Evolutionary conservation across 2,888 invertebrate species (phyloP), one percentile per base, ranked within the genome.

Genomic region (Parelbella ahira): DNA sequence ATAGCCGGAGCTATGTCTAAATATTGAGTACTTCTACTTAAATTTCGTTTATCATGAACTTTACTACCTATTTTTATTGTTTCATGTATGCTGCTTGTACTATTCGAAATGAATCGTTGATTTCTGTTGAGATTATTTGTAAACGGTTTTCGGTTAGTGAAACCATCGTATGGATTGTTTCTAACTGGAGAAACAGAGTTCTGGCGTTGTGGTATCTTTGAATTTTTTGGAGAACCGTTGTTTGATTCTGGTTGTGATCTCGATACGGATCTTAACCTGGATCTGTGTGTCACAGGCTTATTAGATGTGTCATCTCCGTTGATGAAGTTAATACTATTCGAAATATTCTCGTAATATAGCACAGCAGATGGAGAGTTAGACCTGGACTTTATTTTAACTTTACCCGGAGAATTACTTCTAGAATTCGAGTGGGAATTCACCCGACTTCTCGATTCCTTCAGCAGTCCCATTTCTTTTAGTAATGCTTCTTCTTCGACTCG

Each of bases 61-160:
- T 70, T 69, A 47, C 82, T 78, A 1, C 83, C 86, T 41, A 84
- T 65, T 48, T 62, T 77, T 15, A 82, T 82, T 0, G 78, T 80
- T 53, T 87, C 88, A 37, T 87, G 76, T 29, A 88, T 83, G 50
- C 87, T 88, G 45, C 84, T 88, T 0, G 88, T 83, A 44, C 88
- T 88, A 34, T 73, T 88, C 0, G 88, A 88, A 38, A 88, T 84
- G 13, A 74, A 83, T 47, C 72, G 73, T 53, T 77, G 81, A 54
- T 75, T 78, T 47, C 61, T 69, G 19, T 63, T 74, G 1, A 86
- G 50, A 43, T 60, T 73, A 45, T 64, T 78, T 11, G 75, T 68
- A 5, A 65, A 42, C 1, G 67, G 64, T 51, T 62, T 66, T 53
- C 63, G 63, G 2, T 67, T 57, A 43, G 49, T 61, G 1, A 67